A percentile compares a stretch with the other conserved stretches of the same genome.
Conservation (phyloP, 1,140 invertebrate species). For the Drosophila orosa region DNA sequence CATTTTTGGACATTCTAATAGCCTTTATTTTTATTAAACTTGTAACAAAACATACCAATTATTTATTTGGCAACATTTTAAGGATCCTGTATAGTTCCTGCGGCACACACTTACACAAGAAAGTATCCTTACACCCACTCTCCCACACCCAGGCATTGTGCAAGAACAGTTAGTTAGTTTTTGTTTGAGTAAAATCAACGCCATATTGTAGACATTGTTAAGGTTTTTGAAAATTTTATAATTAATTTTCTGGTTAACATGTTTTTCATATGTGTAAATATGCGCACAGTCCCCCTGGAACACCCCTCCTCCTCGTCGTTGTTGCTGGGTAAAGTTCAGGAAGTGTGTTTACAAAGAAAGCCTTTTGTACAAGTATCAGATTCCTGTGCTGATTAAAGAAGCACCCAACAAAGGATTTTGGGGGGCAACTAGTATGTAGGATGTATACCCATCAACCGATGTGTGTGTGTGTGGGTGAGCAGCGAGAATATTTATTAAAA, state of each 20-base stretch:
- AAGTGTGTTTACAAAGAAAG: conserved; percentile 81
- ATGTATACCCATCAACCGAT: conserved; percentile 15
- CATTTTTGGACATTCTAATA: not conserved
- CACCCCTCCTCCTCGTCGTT: not conserved
- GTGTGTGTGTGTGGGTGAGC: conserved; percentile 11
- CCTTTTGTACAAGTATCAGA: conserved; percentile 82
- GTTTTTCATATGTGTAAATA: conserved; percentile 69
- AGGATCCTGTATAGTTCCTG: conserved; percentile 44
- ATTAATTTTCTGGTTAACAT: conserved; percentile 83
- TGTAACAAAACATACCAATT: not conserved
- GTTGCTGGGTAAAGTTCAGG: conserved; percentile 74
- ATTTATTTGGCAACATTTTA: conserved; percentile 4
- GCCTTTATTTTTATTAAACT: not conserved
- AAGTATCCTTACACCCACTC: not conserved
- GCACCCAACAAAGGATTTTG: conserved; percentile 30
- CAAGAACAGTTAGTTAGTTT: conserved; percentile 63
- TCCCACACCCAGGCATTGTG: conserved; percentile 16
- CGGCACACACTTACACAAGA: not conserved
- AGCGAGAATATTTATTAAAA: conserved; percentile 75
- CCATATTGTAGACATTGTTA: conserved; percentile 82
- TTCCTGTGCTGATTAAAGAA: conserved; percentile 80
- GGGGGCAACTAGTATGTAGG: not conserved
- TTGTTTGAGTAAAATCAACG: conserved; percentile 79
- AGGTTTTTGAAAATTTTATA: conserved; percentile 82
- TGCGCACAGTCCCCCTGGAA: conserved; percentile 55